Evolutionary conservation across 2,113 vertebrate species (phyloP).

Genomic region (Pavo muticus): DNA sequence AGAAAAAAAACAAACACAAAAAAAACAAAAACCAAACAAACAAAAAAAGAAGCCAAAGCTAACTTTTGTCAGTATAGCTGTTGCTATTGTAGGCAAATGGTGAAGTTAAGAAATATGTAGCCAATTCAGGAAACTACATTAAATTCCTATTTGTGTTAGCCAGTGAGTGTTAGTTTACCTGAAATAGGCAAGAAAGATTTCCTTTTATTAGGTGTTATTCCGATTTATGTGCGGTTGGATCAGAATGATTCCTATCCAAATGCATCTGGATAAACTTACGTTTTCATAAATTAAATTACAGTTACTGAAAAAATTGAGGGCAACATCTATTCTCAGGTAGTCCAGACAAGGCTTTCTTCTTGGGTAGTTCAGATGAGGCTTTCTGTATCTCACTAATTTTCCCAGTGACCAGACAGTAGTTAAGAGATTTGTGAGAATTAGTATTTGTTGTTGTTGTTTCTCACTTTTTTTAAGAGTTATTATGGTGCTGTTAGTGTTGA

Average conservation of each 20-base stretch:
- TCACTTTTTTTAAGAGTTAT: background rate
- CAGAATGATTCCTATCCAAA: slow-evolving; percentile 18
- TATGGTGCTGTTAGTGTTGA: background rate
- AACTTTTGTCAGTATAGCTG: background rate
- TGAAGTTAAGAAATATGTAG: background rate
- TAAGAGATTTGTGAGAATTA: background rate
- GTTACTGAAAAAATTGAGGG: background rate
- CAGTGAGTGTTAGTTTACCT: background rate
- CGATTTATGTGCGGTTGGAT: background rate
- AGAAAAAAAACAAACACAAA: background rate
- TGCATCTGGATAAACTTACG: background rate
- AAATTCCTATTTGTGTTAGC: slow-evolving; percentile 7
- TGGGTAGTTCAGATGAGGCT: background rate
- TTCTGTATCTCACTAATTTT: background rate
- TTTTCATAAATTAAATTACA: background rate
- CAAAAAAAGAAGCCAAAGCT: background rate
- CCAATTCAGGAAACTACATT: slow-evolving; percentile 34
- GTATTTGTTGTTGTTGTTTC: background rate
- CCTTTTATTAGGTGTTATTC: slow-evolving; percentile 56
- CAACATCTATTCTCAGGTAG: background rate
- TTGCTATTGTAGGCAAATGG: background rate
- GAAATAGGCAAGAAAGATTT: slow-evolving; percentile 30
- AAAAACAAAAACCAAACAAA: too few species aligned
- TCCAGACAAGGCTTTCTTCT: background rate
- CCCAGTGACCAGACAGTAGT: background rate